These are phyloP conservation scores for Piliocolobus tephrosceles DNA, from an alignment of 2,113 vertebrate species.

Conservation along the genomic window DNA sequence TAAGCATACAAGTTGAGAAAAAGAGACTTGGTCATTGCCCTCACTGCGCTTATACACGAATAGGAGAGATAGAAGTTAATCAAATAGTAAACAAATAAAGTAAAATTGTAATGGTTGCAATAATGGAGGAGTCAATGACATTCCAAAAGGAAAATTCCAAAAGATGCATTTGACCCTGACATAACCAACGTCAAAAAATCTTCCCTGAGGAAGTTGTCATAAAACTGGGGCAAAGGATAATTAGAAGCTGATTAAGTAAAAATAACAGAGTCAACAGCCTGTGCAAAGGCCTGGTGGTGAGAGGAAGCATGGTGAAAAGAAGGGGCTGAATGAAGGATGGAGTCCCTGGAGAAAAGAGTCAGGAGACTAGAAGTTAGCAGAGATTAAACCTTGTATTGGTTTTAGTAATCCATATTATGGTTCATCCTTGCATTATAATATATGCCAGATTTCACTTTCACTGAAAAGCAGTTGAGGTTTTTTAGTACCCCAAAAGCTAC, in stretches of 20 bases:
- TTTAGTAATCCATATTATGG: background rate
- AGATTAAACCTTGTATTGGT: rapidly evolving
- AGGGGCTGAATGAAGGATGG: background rate
- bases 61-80: background rate
- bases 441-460: background rate
- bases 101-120: background rate
- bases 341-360: rapidly evolving
- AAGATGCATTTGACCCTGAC: background rate
- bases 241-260: background rate
- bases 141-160: background rate
- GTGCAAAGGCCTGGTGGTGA: background rate
- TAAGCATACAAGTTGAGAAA: background rate
- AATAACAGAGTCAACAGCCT: background rate
- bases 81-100: background rate
- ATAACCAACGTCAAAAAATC: background rate
- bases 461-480: background rate
- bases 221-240: background rate
- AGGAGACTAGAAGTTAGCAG: background rate
- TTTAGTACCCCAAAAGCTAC: too few species aligned
- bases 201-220: background rate
- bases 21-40: background rate
- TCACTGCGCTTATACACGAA: background rate
- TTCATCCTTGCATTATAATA: background rate
- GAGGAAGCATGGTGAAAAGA: background rate
- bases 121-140: rapidly evolving